Base-by-base conservation (phyloP, 2,113 vertebrate genomes). In the Triplophysa tibetana region DNA sequence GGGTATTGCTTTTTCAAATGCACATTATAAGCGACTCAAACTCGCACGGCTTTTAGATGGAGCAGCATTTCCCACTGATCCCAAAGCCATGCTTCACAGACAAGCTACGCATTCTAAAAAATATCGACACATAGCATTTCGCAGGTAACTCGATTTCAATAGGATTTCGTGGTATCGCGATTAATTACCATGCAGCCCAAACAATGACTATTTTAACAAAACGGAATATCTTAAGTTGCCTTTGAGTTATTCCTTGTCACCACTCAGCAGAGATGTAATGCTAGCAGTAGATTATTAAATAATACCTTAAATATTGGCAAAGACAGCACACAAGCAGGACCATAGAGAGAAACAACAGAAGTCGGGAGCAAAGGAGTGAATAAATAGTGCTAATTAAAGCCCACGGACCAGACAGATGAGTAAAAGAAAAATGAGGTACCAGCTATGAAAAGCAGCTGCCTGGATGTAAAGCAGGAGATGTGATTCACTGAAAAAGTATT, bases 361-460 rank as follows among this genome's bases (percentile, higher is more conserved):
- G 72, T 60, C 8, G 23, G 33, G 64, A 58, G 56, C 33, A 19
- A 54, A 43, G 23, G 74, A 62, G 16, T 75, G 60, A 13, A 74
- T 17, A 52, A 82, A 81, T 68, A 75, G 68, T 50, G 70, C 77
- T 66, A 85, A 84, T 85, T 85, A 82, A 58, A 82, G 54, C 33
- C 54, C 38, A 73, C 12, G 62, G 33, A 77, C 65, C 68, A 67
- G 62, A 21, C 38, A 74, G 56, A 64, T 52, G 24, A 64, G 74
- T 64, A 64, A 16, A 23, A 62, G 73, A 77, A 73, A 11, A 78
- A 77, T 5, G 65, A 70, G 63, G 70, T 72, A 74, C 67, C 33
- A 29, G 81, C 56, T 63, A 74, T 8, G 67, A 74, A 70, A 67
- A 74, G 26, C 64, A 67, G 63, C 75, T 79, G 60, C 54, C 63